Evolutionary conservation across 2,113 vertebrate genomes (phyloP), one percentile per base, ranked within the genome.

Genomic region (Pseudopipra pipra): DNA sequence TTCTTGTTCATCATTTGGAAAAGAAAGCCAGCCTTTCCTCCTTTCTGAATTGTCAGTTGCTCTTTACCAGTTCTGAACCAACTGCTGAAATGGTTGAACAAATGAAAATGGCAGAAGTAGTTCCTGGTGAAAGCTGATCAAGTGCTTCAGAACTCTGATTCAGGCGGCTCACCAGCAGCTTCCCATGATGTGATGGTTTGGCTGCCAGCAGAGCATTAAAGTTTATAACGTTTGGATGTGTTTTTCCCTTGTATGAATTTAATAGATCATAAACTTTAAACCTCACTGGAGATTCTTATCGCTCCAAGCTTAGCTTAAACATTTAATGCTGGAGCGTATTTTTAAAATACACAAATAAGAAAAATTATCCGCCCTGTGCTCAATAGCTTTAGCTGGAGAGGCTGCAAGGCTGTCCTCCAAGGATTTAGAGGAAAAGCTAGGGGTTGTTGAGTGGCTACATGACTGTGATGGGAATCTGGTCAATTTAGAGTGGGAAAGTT

Each of bases 181-280:
- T 83, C 59, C 49, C 61, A 27, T 2, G 4, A 20, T 43, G 14
- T 20, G 33, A 43, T 51, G 35, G 27, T 82, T 76, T 68, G 75
- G 39, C 70, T 85, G 49, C 66, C 55, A 51, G 81, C 51, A 81
- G 12, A 70, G 46, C 56, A 30, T 58, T 71, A 12, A 79, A 56
- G 58, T 73, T 94, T 79, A 49, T 72, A 25, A 54, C 1, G 1
- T 51, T 93, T 58, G 17, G 83, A 91, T 78, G 39, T 83, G 37
- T 89, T 87, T 89, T 87, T 63, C 47, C 35, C 70, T 87, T 75
- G 30, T 87, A 89, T 30, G 23, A 78, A 85, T 93, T 91, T 81
- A 89, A 63, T 87, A 77, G 55, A 63, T 89, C 51, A 24, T 95
- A 67, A 94, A 78, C 73, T 81, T 90, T 86, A 94, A 91, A 74